Evolutionary conservation across 2,888 invertebrate species (phyloP), one percentile per base, ranked within the genome.

Genomic region (Nemurella pictetii): DNA sequence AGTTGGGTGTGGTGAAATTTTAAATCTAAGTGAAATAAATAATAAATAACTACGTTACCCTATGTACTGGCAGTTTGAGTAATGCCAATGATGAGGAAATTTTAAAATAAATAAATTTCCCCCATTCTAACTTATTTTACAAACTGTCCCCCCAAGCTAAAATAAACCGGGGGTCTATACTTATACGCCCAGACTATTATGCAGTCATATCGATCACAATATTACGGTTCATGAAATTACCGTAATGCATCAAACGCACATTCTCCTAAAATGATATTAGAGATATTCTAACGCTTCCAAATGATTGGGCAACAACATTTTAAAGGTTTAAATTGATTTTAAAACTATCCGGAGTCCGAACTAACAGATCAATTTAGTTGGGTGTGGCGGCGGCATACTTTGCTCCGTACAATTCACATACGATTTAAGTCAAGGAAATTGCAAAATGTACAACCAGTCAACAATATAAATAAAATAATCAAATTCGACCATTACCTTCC

Each of bases 311-410:
- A 12, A 36, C 55, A n/a, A n/a, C n/a, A n/a, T n/a, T n/a, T n/a
- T n/a, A n/a, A n/a, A n/a, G n/a, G n/a, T n/a, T 55, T 12, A 3
- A 55, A 55, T 2, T 20, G 55, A 55, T 55, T 55, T 55, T 55
- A 20, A n/a, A 55, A 2, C 55, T 55, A 20, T 55, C 55, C 55
- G 55, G 1, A 55, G 5, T 55, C 3, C 12, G n/a, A n/a, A 7
- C 5, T 55, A 55, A 55, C 55, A 55, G 55, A 55, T 55, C 55
- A 55, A 55, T 55, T 32, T 55, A 20, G 75, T 75, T 75, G 75
- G 75, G 75, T 75, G 75, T 75, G 75, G 75, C 75, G 75, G 26
- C 75, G 75, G 75, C 75, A 20, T 55, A 55, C 9, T 12, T 55
- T 20, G 55, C 55, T 55, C 20, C 55, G 55, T 20, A 25, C 5